phyloP scores from a whole-genome alignment of 2,113 vertebrate species.

The Sterna hirundo region DNA sequence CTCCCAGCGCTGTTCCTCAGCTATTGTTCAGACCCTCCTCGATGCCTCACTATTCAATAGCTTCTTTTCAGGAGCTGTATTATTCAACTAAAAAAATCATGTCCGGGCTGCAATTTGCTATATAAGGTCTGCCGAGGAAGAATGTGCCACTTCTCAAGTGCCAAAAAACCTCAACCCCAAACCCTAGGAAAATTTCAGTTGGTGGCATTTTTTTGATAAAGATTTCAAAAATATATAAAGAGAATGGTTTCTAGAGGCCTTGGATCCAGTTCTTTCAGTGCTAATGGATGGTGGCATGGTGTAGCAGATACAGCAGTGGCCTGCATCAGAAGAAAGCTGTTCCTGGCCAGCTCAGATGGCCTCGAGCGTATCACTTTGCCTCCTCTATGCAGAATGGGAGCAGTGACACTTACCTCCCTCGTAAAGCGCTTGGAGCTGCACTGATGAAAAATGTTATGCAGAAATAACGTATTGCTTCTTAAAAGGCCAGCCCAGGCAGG shows the following conservation, averaged over 20 bases:
- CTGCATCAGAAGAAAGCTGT: background rate
- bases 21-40: background rate
- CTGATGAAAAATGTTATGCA: background rate
- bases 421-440: background rate
- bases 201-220: background rate
- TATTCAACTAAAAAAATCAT: background rate
- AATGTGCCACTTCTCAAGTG: background rate
- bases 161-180: background rate
- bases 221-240: background rate
- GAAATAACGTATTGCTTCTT: background rate
- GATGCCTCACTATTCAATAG: background rate
- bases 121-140: background rate
- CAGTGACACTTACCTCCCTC: background rate
- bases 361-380: fast-evolving
- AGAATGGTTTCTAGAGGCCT: background rate
- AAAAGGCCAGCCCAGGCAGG: background rate
- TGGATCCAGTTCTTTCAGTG: background rate
- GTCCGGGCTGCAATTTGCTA: background rate
- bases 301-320: background rate
- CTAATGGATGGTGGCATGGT: background rate
- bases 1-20: background rate
- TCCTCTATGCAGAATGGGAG: background rate
- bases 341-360: background rate
- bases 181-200: background rate
- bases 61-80: background rate